These are phyloP conservation scores for Aurelia aurita complex sp. Pacific DNA, from an alignment of 30 jellyfish, hydroid and myxozoan species.

Conservation along the genomic window DNA sequence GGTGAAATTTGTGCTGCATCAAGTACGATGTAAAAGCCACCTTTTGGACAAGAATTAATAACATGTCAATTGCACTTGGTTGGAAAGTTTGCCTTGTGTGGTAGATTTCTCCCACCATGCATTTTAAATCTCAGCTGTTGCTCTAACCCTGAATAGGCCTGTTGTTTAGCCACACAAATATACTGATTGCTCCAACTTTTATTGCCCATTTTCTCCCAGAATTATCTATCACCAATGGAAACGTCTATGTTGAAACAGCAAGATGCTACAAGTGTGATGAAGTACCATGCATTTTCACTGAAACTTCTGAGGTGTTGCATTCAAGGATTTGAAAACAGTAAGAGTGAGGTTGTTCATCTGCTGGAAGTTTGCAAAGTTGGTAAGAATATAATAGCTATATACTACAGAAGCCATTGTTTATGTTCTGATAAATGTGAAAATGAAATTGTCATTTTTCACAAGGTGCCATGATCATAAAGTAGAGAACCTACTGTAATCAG, in stretches of 20 bases:
- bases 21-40: too few relatives aligned
- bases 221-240: constrained; percentile 47
- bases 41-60: too few relatives aligned
- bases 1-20: too few relatives aligned
- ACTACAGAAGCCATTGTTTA: too few relatives aligned
- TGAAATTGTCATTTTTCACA: too few relatives aligned
- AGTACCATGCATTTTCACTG: constrained; percentile 53
- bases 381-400: not conserved
- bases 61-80: not conserved
- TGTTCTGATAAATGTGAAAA: too few relatives aligned
- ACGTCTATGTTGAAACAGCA: not conserved
- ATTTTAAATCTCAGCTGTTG: too few relatives aligned
- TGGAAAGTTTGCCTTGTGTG: too few relatives aligned
- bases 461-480: too few relatives aligned
- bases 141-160: not conserved
- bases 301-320: constrained; percentile 58
- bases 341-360: constrained; percentile 26
- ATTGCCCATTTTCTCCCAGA: not conserved
- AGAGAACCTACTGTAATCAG: too few relatives aligned
- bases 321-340: constrained; percentile 43
- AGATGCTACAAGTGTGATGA: constrained; percentile 4
- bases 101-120: too few relatives aligned
- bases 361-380: constrained; percentile 43
- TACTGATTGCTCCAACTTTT: not conserved
- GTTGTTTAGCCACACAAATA: not conserved